A percentile compares a stretch with the other conserved stretches of the same genome.
Conservation (phyloP, 2,888 invertebrate species). For the Pocota personata region DNA sequence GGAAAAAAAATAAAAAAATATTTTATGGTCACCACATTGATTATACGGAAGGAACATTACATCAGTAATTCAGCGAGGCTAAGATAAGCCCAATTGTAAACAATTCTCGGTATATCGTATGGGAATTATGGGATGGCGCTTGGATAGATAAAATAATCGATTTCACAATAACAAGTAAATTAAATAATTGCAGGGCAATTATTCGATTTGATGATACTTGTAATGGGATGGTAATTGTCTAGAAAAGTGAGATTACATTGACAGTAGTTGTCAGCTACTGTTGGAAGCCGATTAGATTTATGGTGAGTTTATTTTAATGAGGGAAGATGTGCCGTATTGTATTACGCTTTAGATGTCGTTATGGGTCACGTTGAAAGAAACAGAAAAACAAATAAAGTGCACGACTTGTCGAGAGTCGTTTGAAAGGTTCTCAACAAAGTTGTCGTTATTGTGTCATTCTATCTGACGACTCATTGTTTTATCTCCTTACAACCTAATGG, state of each 20-base stretch:
- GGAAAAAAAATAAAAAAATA: not conserved
- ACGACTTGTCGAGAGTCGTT: too few species aligned
- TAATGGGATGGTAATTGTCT: not conserved
- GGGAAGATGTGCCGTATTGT: not conserved
- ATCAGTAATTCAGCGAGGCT: constrained; percentile 26
- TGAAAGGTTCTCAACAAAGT: too few species aligned
- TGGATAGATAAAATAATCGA: not conserved
- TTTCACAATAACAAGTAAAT: constrained; percentile 2
- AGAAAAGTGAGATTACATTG: not conserved
- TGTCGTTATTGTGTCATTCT: too few species aligned
- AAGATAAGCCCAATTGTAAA: not conserved
- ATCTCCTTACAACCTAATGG: too few species aligned
- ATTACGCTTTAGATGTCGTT: not conserved
- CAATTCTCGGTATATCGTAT: not conserved
- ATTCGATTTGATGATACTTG: constrained; percentile 13
- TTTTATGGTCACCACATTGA: constrained; percentile 13
- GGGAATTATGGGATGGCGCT: not conserved
- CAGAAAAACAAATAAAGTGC: too few species aligned
- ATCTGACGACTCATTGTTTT: too few species aligned
- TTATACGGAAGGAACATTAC: constrained; percentile 29
- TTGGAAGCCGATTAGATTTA: constrained; percentile 8
- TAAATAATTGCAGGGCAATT: constrained; percentile 34
- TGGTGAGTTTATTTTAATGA: not conserved
- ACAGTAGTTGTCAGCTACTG: not conserved
- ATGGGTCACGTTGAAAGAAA: not conserved